These are phyloP conservation scores for Botrylloides violaceus DNA, from an alignment of 23 tunicate species.

Conservation along the genomic window DNA sequence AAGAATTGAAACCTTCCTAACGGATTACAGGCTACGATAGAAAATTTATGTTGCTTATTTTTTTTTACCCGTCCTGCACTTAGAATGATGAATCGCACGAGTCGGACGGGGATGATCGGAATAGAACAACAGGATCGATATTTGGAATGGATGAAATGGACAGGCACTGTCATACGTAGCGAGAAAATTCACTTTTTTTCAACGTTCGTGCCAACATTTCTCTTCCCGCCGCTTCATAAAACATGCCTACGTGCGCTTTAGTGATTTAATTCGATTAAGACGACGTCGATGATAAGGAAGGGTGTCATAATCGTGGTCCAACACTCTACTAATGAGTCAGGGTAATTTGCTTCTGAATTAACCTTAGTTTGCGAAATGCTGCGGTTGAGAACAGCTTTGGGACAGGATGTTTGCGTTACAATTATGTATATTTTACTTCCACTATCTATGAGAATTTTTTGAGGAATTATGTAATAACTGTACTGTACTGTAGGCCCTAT, in stretches of 20 bases:
- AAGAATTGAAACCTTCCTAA: neutral
- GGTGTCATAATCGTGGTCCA: conserved; percentile 1
- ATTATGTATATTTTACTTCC: neutral
- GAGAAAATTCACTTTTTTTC: neutral
- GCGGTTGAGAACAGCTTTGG: no score
- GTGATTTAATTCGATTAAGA: neutral
- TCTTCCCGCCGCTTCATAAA: neutral
- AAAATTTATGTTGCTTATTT: no score
- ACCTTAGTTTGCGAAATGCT: neutral
- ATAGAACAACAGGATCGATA: neutral
- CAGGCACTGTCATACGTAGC: neutral
- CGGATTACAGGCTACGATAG: neutral
- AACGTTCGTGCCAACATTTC: neutral
- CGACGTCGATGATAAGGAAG: neutral
- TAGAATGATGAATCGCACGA: neutral
- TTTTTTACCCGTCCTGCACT: neutral
- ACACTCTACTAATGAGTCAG: neutral
- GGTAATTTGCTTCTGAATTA: neutral
- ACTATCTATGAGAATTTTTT: no score
- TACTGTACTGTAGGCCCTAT: no score
- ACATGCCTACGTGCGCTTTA: neutral
- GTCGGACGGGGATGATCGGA: neutral
- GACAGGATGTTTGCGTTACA: neutral
- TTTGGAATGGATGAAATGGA: neutral
- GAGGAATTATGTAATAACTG: no score